Percentiles rank a stretch among this genome's conserved stretches.
Conservation (phyloP, 2,797 vertebrate genomes). For the Rhodeus uyekii region DNA sequence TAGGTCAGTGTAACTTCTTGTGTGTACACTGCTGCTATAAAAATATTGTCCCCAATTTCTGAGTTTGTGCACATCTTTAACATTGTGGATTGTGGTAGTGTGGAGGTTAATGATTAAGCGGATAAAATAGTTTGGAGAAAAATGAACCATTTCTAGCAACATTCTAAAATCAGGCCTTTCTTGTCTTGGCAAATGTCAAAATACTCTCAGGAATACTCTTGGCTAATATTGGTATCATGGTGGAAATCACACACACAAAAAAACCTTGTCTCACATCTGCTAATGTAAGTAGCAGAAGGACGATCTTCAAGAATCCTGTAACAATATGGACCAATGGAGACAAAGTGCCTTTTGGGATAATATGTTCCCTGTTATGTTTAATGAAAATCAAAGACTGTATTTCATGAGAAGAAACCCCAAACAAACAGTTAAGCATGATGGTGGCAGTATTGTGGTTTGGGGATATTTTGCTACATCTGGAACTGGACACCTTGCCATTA, state of each 20-base stretch:
- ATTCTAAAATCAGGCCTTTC: too few relatives aligned
- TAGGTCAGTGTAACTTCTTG: slow-evolving; percentile 36
- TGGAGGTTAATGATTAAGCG: background rate
- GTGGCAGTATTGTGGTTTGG: too few relatives aligned
- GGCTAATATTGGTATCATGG: background rate
- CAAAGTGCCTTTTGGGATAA: too few relatives aligned
- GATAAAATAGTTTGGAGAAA: background rate
- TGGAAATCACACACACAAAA: background rate
- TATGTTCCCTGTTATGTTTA: background rate
- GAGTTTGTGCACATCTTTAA: background rate
- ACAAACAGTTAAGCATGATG: too few relatives aligned
- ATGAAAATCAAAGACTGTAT: background rate
- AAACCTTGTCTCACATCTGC: background rate
- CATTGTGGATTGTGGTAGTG: background rate
- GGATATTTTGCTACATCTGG: too few relatives aligned
- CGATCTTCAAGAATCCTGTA: background rate
- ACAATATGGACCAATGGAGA: background rate
- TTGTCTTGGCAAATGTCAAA: background rate
- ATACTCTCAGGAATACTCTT: background rate
- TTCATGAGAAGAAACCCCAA: too few relatives aligned
- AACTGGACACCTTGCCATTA: too few relatives aligned
- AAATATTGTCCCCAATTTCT: too few relatives aligned
- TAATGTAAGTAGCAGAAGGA: too few relatives aligned
- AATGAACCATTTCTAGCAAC: too few relatives aligned
- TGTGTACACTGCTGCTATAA: background rate